Percentiles rank a stretch among this genome's conserved stretches.
These are phyloP conservation scores for Catocala sponsa DNA, from an alignment of 2,888 invertebrate genomes.

Conservation along the genomic window DNA sequence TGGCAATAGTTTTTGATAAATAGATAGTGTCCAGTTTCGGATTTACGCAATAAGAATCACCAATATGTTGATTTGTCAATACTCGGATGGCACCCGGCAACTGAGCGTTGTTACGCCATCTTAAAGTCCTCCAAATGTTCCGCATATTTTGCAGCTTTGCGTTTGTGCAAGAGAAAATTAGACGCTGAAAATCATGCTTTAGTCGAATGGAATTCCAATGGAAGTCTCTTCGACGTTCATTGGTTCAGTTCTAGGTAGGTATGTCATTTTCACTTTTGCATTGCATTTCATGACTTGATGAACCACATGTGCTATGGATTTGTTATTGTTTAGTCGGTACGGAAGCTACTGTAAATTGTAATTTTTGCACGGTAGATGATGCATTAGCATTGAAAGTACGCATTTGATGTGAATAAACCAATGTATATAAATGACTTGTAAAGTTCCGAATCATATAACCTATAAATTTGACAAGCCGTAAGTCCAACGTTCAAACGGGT, in stretches of 20 bases:
- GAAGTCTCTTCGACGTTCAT: slow-evolving; percentile 72
- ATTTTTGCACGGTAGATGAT: slow-evolving; percentile 67
- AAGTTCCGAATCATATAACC: slow-evolving; percentile 72
- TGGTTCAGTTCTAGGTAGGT: slow-evolving; percentile 76
- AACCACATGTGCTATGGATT: slow-evolving; percentile 85
- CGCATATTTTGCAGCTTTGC: slow-evolving; percentile 82
- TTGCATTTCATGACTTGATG: slow-evolving; percentile 79
- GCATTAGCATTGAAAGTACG: slow-evolving; percentile 53
- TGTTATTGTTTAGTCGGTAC: slow-evolving; percentile 80
- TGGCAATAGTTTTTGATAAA: slow-evolving; percentile 76
- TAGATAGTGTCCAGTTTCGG: slow-evolving; percentile 76
- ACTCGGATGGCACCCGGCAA: slow-evolving; percentile 85
- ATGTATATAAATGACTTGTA: slow-evolving; percentile 53
- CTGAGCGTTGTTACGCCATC: slow-evolving; percentile 88
- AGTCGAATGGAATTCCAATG: slow-evolving; percentile 70
- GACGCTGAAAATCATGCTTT: slow-evolving; percentile 77
- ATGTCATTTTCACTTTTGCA: slow-evolving; percentile 83
- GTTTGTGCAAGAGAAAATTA: slow-evolving; percentile 71
- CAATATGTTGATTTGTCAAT: slow-evolving; percentile 85
- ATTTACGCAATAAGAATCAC: slow-evolving; percentile 70
- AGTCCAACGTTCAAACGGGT: slow-evolving; percentile 81
- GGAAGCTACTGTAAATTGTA: slow-evolving; percentile 71
- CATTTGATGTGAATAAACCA: slow-evolving; percentile 52
- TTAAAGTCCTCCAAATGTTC: slow-evolving; percentile 85
- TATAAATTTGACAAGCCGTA: slow-evolving; percentile 79